A percentile compares a stretch with the other conserved stretches of the same genome.
Conservation (phyloP, 2,888 invertebrate species). For the Cephus runcator region DNA sequence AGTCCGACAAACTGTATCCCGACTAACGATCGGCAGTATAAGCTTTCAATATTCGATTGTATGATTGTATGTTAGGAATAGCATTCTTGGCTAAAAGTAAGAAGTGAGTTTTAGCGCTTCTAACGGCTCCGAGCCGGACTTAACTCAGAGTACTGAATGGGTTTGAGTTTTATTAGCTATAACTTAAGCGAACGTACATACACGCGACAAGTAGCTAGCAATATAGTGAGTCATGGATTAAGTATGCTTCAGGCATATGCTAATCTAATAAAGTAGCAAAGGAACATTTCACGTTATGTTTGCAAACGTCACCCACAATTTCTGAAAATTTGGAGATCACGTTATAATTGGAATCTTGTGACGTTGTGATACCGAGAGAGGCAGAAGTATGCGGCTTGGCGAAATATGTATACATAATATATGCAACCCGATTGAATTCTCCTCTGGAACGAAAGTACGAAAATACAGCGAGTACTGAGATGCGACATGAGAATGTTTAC, state of each 20-base stretch:
- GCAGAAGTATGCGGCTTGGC: background rate
- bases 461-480: background rate
- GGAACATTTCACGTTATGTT: background rate
- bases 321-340: background rate
- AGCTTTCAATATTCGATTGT: background rate
- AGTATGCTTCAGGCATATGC: background rate
- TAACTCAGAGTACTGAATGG: background rate
- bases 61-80: background rate
- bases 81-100: background rate
- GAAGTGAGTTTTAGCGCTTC: background rate
- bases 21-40: background rate
- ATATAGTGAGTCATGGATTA: background rate
- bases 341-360: background rate
- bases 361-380: background rate
- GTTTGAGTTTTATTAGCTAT: background rate
- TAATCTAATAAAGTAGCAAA: background rate
- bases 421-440: background rate
- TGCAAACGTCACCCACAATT: background rate
- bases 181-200: background rate
- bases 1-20: background rate
- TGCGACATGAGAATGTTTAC: conserved; percentile 32
- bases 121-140: background rate
- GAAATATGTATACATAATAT: background rate
- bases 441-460: background rate
- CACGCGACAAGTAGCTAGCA: background rate